These are phyloP conservation scores for Cyprinella venusta DNA, from an alignment of 2,797 vertebrate genomes.

Conservation along the genomic window DNA sequence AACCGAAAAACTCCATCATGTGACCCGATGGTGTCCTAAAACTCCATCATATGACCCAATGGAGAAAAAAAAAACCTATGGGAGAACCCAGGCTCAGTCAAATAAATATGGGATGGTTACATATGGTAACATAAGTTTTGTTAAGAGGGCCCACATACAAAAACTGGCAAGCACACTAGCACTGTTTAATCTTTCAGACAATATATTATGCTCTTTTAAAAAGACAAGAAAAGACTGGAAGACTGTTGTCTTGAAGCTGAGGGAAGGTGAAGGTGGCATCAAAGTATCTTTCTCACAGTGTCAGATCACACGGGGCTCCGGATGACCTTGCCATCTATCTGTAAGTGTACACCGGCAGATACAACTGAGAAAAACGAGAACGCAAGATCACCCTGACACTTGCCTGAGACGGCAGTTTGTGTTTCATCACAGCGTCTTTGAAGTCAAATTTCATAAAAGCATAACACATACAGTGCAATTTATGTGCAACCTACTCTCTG, in stretches of 20 bases:
- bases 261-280: constrained; percentile 32
- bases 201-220: constrained; percentile 32
- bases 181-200: constrained; percentile 39
- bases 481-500: not conserved
- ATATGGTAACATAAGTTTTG: not conserved
- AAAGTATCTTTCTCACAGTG: constrained; percentile 41
- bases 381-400: constrained; percentile 17
- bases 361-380: constrained; percentile 33
- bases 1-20: too few species aligned
- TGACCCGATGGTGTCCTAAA: too few species aligned
- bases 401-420: constrained; percentile 37
- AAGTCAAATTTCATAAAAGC: constrained; percentile 49
- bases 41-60: too few species aligned
- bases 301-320: constrained; percentile 30
- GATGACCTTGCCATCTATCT: constrained; percentile 16
- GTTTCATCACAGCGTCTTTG: constrained; percentile 48
- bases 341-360: constrained; percentile 38
- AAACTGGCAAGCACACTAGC: constrained; percentile 3
- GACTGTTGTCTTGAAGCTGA: constrained; percentile 30
- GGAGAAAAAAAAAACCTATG: too few species aligned
- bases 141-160: constrained; percentile 12
- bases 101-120: not conserved
- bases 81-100: too few species aligned
- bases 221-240: constrained; percentile 16
- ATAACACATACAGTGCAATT: constrained; percentile 21